Conservation (phyloP, 2,888 invertebrate species). For the Micropterix aruncella region DNA sequence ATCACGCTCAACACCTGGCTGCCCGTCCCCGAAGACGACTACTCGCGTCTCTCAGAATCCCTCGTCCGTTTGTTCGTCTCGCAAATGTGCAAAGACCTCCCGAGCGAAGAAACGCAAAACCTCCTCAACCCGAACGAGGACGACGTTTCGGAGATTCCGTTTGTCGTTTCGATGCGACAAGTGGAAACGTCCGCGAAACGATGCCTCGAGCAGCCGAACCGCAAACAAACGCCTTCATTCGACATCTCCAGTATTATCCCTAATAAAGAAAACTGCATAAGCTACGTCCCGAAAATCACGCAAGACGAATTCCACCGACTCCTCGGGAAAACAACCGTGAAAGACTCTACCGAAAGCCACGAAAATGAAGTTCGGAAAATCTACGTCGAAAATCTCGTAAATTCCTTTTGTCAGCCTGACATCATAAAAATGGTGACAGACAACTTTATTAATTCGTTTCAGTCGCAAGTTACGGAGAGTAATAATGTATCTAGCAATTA, state of each 20-base stretch:
- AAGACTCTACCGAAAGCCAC: not conserved
- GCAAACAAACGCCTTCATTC: not conserved
- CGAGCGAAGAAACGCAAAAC: conserved; percentile 28
- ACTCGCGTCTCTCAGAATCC: conserved; percentile 41
- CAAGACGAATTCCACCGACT: not conserved
- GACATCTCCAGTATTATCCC: not conserved
- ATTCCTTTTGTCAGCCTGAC: not conserved
- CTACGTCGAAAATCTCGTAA: not conserved
- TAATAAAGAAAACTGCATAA: not conserved
- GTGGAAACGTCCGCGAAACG: not conserved
- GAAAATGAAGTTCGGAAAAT: not conserved
- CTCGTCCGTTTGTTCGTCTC: conserved; percentile 52
- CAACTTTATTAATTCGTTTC: not conserved
- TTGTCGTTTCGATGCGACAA: not conserved
- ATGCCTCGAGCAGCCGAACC: not conserved
- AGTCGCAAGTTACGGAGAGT: not conserved
- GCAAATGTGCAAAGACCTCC: conserved; percentile 40
- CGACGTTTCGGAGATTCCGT: not conserved
- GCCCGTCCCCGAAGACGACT: conserved; percentile 39
- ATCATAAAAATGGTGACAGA: not conserved
- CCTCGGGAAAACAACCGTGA: not conserved
- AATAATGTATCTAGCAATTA: not conserved
- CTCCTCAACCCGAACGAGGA: conserved; percentile 57
- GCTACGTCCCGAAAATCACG: not conserved
- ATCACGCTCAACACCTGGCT: conserved; percentile 57